A percentile compares a stretch with the other conserved stretches of the same genome.
phyloP scores from a whole-genome alignment of 1,140 invertebrate genomes.

The Danaus melanippus region DNA sequence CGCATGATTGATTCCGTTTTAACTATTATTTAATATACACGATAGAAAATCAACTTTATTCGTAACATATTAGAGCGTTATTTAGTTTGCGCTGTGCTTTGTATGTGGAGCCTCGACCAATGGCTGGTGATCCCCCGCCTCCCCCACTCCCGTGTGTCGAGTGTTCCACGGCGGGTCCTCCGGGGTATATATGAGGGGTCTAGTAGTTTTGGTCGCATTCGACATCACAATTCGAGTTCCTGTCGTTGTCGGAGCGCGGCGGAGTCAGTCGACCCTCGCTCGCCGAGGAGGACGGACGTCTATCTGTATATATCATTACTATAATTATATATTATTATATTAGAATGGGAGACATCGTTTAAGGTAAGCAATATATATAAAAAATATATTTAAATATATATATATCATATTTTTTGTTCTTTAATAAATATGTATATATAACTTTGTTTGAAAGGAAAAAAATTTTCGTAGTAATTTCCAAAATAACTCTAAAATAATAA shows the following conservation, averaged over 20 bases:
- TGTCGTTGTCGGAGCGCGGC: not conserved
- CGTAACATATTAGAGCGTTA: not conserved
- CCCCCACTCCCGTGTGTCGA: conserved; percentile 12
- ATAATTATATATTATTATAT: conserved; percentile 19
- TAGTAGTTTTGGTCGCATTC: conserved; percentile 30
- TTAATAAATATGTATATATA: too few relatives aligned
- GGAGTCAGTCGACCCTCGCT: conserved; percentile 37
- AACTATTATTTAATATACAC: conserved; percentile 14
- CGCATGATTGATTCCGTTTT: conserved; percentile 2
- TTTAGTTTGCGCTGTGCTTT: conserved; percentile 9
- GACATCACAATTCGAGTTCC: conserved; percentile 33
- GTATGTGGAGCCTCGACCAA: conserved; percentile 36
- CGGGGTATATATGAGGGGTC: conserved; percentile 33
- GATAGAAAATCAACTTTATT: conserved; percentile 20
- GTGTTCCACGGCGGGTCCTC: conserved; percentile 28
- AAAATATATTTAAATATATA: too few relatives aligned
- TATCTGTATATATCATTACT: conserved; percentile 5
- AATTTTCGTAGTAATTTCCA: too few relatives aligned
- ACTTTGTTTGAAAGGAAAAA: too few relatives aligned
- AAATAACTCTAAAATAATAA: too few relatives aligned
- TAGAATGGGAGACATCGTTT: conserved; percentile 23
- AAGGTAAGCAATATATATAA: conserved; percentile 33
- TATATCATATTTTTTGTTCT: too few relatives aligned
- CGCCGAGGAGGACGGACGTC: conserved; percentile 24
- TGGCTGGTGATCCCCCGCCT: conserved; percentile 21